These are phyloP conservation scores for Pediacus dermestoides DNA, from an alignment of 2,888 invertebrate genomes.

Conservation along the genomic window DNA sequence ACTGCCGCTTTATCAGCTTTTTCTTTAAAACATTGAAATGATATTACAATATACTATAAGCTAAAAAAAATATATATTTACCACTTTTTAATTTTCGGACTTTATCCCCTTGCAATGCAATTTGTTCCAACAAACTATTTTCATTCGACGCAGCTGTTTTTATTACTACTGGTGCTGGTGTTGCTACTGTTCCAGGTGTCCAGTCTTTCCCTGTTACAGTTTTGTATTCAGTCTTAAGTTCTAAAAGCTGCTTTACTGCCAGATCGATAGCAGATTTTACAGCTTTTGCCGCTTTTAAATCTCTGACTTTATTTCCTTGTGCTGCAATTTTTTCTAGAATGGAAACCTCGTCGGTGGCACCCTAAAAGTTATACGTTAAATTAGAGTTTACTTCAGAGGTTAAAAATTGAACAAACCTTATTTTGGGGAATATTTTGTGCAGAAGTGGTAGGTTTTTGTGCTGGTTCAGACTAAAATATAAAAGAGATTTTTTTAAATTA, in stretches of 20 bases:
- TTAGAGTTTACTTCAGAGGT: too few species aligned
- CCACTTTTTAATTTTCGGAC: constrained; percentile 67
- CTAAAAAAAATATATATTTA: too few species aligned
- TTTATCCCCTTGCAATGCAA: constrained; percentile 64
- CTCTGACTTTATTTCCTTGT: constrained; percentile 53
- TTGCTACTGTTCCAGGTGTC: constrained; percentile 42
- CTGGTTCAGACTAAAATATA: too few species aligned
- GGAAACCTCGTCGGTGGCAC: too few species aligned
- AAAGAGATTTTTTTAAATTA: too few species aligned
- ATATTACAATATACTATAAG: too few species aligned
- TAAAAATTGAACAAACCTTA: too few species aligned
- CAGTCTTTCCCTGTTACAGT: constrained; percentile 56
- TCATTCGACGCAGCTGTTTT: constrained; percentile 40
- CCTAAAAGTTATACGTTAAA: too few species aligned
- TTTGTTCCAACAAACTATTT: constrained; percentile 45
- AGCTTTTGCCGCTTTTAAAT: constrained; percentile 55
- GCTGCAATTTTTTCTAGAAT: constrained; percentile 49
- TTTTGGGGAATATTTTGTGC: too few species aligned
- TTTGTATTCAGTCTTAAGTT: constrained; percentile 59
- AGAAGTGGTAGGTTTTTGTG: too few species aligned
- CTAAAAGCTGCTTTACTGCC: constrained; percentile 56
- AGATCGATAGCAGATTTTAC: constrained; percentile 54
- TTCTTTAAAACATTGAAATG: too few species aligned
- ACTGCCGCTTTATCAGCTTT: constrained; percentile 54
- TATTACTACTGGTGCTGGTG: constrained; percentile 11